Evolutionary conservation across 2,113 vertebrate genomes (phyloP), one percentile per base, ranked within the genome.

Genomic region (Pygoscelis adeliae): DNA sequence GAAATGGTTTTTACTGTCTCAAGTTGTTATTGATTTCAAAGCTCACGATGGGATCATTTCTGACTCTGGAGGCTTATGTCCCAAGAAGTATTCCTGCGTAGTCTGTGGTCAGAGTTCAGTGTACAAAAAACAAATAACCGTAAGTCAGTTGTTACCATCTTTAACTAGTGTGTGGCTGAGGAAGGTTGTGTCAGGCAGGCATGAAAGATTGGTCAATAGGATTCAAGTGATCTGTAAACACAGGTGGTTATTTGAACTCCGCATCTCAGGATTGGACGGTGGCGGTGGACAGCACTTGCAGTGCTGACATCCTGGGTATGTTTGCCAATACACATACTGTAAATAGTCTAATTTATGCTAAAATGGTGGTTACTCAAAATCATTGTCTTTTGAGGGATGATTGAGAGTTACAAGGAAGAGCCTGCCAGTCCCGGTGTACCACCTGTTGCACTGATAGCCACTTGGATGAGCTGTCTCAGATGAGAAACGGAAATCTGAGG

Each of bases 1-100:
- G 26, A 83, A 69, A 22, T 78, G 25, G 12, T 27, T 95, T 94
- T 90, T 93, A 88, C 46, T 83, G 67, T 91, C 81, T 80, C 10
- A 13, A 66, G 58, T 90, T 83, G 69, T n/a, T 47, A 4, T 2
- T 89, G 26, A 71, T 92, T 56, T 76, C 50, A 91, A 9, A 91
- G 69, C 73, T 76, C 21, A 12, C 5, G 10, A 17, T 26, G 73
- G 38, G 71, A 72, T 36, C 36, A 10, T 53, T 71, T 83, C 30
- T 83, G 55, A 44, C 32, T 36, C 46, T 10, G 29, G 49, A 78
- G 50, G 49, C 47, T 42, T 38, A 34, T 10, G 10, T 42, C 36
- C 34, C 42, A 42, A 26, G 16, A 56, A 53, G 12, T 15, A 58
- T 32, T 47, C 15, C 50, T 38, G 12, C 47, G 40, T 36, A 21